These are phyloP conservation scores for Orthochromis malagaraziensis DNA, from an alignment of 2,113 vertebrate genomes.

Conservation along the genomic window DNA sequence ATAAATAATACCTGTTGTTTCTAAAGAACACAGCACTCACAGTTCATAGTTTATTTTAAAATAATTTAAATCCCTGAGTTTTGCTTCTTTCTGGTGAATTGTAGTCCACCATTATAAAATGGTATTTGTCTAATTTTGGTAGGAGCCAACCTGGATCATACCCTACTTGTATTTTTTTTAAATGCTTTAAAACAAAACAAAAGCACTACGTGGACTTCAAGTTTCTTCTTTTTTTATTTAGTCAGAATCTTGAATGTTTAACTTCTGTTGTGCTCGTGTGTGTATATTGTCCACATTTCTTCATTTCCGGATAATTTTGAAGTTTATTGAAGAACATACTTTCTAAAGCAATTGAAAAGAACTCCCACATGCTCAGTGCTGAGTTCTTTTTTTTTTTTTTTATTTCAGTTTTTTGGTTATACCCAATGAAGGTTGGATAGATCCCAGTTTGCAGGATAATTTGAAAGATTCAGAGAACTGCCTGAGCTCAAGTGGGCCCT, in stretches of 20 bases:
- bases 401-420: neutral
- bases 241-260: neutral
- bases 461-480: neutral
- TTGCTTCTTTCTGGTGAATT: neutral
- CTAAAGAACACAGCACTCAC: neutral
- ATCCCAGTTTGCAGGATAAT: neutral
- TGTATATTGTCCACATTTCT: fast-evolving
- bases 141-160: neutral
- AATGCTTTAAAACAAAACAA: neutral
- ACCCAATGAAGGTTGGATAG: fast-evolving
- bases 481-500: neutral
- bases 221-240: neutral
- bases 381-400: neutral
- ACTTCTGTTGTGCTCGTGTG: neutral
- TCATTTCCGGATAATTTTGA: fast-evolving
- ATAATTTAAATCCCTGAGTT: neutral
- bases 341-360: neutral
- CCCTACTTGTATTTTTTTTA: neutral
- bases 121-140: neutral
- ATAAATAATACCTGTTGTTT: neutral
- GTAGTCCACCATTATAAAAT: neutral
- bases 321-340: neutral
- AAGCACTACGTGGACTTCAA: neutral
- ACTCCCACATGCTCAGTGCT: neutral
- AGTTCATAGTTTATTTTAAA: neutral